Evolutionary conservation across 2,797 vertebrate genomes (phyloP).

Genomic region (Rhinichthys osculus): DNA sequence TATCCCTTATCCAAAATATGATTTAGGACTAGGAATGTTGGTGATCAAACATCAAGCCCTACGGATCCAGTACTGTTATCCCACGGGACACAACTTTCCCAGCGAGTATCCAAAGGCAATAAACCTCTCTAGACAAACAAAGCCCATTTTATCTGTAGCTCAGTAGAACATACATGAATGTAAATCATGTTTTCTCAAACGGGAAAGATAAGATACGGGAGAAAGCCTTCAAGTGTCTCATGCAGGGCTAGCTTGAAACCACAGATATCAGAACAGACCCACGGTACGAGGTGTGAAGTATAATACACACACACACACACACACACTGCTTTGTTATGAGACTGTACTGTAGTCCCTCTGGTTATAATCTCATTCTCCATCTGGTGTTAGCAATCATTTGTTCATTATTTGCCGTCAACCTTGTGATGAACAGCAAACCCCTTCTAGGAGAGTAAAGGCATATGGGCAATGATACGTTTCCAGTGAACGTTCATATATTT

Average conservation of each 20-base stretch:
- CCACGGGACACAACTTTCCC: conserved; percentile 54
- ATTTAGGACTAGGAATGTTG: conserved; percentile 48
- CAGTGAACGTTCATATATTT: background rate
- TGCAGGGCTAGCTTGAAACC: background rate
- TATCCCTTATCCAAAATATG: background rate
- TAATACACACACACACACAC: background rate
- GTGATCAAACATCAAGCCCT: conserved; percentile 17
- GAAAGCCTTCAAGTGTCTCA: background rate
- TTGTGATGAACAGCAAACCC: background rate
- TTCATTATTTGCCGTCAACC: background rate
- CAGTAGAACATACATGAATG: conserved; percentile 37
- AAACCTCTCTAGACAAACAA: conserved; percentile 63
- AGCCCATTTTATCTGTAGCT: conserved; percentile 51
- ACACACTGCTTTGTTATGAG: conserved; percentile 62
- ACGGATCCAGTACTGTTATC: conserved; percentile 48
- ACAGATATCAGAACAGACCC: background rate
- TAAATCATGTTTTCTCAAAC: conserved; percentile 60
- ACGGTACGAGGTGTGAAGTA: background rate
- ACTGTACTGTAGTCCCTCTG: conserved; percentile 66
- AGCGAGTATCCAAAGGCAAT: conserved; percentile 41
- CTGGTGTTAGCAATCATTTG: conserved; percentile 34
- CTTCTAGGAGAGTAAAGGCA: background rate
- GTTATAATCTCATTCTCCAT: conserved; percentile 67
- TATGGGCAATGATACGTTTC: background rate
- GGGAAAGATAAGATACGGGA: conserved; percentile 52